Percentiles rank a stretch among this genome's conserved stretches.
These are phyloP conservation scores for Dendrocincla fuliginosa DNA, from an alignment of 2,797 vertebrate species.

Conservation along the genomic window DNA sequence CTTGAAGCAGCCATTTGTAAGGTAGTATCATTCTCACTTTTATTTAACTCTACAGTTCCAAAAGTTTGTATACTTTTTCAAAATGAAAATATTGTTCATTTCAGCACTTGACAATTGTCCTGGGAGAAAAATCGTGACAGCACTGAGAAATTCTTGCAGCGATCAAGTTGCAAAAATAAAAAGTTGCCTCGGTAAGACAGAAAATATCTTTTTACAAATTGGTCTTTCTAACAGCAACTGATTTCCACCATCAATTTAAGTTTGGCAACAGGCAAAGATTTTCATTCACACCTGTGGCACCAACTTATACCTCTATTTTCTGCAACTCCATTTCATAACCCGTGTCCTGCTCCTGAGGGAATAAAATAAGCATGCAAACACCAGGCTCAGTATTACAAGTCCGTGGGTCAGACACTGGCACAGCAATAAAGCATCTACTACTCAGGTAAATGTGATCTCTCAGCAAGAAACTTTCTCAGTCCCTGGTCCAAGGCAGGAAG, in stretches of 20 bases:
- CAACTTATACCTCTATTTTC: background rate
- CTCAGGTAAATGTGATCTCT: background rate
- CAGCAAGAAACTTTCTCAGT: background rate
- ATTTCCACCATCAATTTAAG: background rate
- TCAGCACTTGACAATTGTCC: background rate
- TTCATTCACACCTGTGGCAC: background rate
- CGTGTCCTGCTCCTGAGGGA: background rate
- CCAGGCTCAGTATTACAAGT: background rate
- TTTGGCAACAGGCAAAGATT: background rate
- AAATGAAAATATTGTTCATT: constrained; percentile 1
- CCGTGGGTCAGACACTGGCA: background rate
- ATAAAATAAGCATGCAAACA: background rate
- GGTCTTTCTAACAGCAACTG: background rate
- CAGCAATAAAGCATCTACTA: background rate
- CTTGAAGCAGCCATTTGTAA: background rate
- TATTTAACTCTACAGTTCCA: background rate
- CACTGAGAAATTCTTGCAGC: background rate
- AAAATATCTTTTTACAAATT: background rate
- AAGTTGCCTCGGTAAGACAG: background rate
- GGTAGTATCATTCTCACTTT: background rate
- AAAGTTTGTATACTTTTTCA: background rate
- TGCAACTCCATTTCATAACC: background rate
- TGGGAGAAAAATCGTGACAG: background rate
- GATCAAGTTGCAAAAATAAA: background rate
- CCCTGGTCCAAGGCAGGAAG: background rate